Base-by-base conservation (phyloP, 2,797 vertebrate species). In the Rallus crepitans region DNA sequence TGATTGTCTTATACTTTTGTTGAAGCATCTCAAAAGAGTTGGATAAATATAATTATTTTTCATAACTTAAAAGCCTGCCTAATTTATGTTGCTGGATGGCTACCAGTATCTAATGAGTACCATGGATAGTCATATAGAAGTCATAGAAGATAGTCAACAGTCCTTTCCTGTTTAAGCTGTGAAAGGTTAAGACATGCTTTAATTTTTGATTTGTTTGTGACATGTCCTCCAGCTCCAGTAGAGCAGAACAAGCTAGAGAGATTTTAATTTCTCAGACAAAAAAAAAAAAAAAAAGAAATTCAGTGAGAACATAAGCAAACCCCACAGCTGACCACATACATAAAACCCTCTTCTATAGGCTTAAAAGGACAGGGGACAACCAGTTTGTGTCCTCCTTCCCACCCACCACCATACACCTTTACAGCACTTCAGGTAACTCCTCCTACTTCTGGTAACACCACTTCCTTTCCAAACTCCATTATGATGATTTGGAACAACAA, bases 401-500 rank as follows among this genome's bases (percentile, higher is more conserved):
- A 72, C 6, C 28, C 18, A 71, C 47, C 18, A 71, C 40, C 9
- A 47, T 18, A 21, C 12, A 77, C 7, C 18, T 59, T 56, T 14
- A 83, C 23, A 82, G 37, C 28, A 53, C 18, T 35, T 91, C 20
- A 82, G 30, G 17, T 18, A 52, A 24, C n/a, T 81, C n/a, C 28
- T 50, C 21, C 18, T 59, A 13, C 15, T 85, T 65, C 33, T 61
- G 21, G 31, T 65, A 85, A 80, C 39, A 42, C 14, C 61, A 69
- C 35, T 55, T 68, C 42, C 60, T 66, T 70, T 28, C 4, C 33
- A 73, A 73, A 84, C 23, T 57, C 40, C 37, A 9, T 52, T 47
- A 77, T 61, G 9, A 10, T 1, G 1, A 18, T 3, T 4, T 0
- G 16, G 6, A 91, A 63, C 60, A 65, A 48, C 3, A 5, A 89